Evolutionary conservation across 2,888 invertebrate genomes (phyloP).

Genomic region (Erebia epiphron): DNA sequence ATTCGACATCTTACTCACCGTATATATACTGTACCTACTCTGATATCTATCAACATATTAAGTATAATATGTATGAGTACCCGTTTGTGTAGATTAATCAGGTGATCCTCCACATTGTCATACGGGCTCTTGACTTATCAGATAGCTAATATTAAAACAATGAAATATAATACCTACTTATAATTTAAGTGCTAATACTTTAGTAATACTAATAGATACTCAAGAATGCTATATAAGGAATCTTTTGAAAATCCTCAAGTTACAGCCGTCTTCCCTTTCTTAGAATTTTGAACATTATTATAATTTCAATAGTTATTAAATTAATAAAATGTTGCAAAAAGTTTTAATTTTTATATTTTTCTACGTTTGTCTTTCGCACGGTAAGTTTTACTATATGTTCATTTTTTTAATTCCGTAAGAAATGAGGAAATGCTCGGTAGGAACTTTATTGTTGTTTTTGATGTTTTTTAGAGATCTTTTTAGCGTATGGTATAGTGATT

Average conservation of each 20-base stretch:
- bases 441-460: too few relatives aligned
- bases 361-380: not conserved
- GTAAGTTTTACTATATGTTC: not conserved
- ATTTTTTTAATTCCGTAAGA: not conserved
- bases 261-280: constrained; percentile 1
- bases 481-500: too few relatives aligned
- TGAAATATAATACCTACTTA: not conserved
- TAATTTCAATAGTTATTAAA: not conserved
- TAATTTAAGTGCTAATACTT: not conserved
- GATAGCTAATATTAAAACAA: constrained; percentile 11
- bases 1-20: too few relatives aligned
- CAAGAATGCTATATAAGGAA: constrained; percentile 12
- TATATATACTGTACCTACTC: too few relatives aligned
- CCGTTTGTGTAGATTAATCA: too few relatives aligned
- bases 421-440: not conserved
- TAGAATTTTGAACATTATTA: not conserved
- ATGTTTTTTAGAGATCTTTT: too few relatives aligned
- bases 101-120: too few relatives aligned
- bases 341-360: not conserved
- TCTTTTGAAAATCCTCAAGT: constrained; percentile 7
- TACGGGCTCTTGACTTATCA: not conserved
- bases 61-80: too few relatives aligned
- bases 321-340: constrained; percentile 5
- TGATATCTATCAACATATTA: too few relatives aligned
- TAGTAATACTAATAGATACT: not conserved